Evolutionary conservation across 2,888 invertebrate species (phyloP), one percentile per base, ranked within the genome.

Genomic region (Glaucopsyche alexis): DNA sequence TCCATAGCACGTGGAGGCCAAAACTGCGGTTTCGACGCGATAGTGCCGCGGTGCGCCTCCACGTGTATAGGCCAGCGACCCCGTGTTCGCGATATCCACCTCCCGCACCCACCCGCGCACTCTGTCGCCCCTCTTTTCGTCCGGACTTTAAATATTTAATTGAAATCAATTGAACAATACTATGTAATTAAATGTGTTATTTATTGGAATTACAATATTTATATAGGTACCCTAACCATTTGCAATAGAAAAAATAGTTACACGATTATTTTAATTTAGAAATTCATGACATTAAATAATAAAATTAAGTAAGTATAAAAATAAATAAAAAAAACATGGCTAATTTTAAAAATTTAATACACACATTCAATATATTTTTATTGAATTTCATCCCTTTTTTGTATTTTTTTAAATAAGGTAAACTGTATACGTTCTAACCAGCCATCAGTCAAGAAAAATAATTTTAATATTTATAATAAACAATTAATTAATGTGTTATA

Each of bases 1-100:
- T 89, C 87, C 73, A 82, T 9, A 69, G 69, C 69, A 69, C 69
- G 69, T 69, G 69, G 69, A 69, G 69, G 69, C 69, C 69, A 49
- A 45, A 47, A 69, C 69, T 49, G 69, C 69, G 69, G 69, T 69
- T 69, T 69, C 69, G 69, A 60, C 60, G 60, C 60, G 75, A 78
- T 85, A 90, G 93, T 91, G 90, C 93, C 93, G 85, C 87, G 87
- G 94, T 94, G 85, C 84, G 94, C 94, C 94, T 94, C 94, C 89
- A 89, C 93, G 93, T 93, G 91, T 84, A 83, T 79, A 69, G 69
- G 69, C 49, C 69, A 69, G 69, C 69, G 69, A 69, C 69, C 69
- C 69, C 69, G 69, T 69, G 69, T 69, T 69, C 69, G 69, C 69
- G 47, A 81, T 79, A 78, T 79, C 78, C 82, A 79, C 80, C 77